Percentiles rank a stretch among this genome's conserved stretches.
These are phyloP conservation scores for Sebastes kiyomatsui DNA, from an alignment of 2,797 vertebrate genomes.

Conservation along the genomic window DNA sequence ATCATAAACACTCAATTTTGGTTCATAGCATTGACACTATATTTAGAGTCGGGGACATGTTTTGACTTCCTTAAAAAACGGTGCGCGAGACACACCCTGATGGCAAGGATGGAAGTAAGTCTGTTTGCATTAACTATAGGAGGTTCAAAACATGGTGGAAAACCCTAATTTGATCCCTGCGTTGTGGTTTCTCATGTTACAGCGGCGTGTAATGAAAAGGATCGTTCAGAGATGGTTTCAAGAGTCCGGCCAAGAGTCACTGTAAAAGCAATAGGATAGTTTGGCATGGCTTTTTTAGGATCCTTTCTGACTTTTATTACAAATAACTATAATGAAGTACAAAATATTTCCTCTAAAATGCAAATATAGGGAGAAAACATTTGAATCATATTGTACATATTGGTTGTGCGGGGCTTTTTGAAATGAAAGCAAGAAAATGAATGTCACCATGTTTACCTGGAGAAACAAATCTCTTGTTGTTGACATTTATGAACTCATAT, in stretches of 20 bases:
- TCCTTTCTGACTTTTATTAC: neutral
- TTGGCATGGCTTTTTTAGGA: neutral
- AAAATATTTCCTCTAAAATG: neutral
- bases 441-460: neutral
- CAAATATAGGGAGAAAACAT: neutral
- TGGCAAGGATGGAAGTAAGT: conserved; percentile 37
- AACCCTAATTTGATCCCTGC: conserved; percentile 61
- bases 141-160: conserved; percentile 33
- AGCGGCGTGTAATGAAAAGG: conserved; percentile 37
- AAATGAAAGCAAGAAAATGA: neutral
- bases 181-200: conserved; percentile 29
- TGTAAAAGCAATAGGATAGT: neutral
- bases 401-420: neutral
- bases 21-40: conserved; percentile 54
- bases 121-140: conserved; percentile 57
- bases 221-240: conserved; percentile 18
- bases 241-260: neutral
- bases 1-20: conserved; percentile 72
- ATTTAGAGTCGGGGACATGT: conserved; percentile 50
- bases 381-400: accelerated
- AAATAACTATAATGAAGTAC: neutral
- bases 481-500: conserved; percentile 33
- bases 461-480: neutral
- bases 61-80: conserved; percentile 31
- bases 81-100: conserved; percentile 54